Conservation (phyloP, 2,113 vertebrate genomes). For the Perca schrenkii region DNA sequence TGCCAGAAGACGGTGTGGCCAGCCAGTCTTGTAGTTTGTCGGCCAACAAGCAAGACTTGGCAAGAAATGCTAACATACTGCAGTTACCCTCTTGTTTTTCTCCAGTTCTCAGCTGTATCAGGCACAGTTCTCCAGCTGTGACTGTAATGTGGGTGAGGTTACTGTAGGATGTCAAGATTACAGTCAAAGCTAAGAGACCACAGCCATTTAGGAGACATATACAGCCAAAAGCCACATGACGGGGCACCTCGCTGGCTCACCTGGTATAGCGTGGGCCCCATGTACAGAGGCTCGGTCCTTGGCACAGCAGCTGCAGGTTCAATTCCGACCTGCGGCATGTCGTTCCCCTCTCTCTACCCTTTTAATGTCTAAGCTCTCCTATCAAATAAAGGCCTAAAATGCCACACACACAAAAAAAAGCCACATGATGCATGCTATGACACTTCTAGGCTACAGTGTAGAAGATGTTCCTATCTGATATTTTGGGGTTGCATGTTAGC, state of each 20-base stretch:
- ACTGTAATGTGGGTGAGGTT: neutral
- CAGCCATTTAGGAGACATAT: neutral
- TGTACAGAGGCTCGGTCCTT: too few relatives aligned
- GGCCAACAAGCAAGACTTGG: constrained; percentile 18
- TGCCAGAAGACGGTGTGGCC: neutral
- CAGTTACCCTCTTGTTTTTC: neutral
- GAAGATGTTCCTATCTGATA: neutral
- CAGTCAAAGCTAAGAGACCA: neutral
- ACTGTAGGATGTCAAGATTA: neutral
- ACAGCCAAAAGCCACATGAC: neutral
- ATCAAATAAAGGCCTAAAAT: too few relatives aligned
- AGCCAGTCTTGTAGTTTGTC: neutral
- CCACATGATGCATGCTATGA: neutral
- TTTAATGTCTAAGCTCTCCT: too few relatives aligned
- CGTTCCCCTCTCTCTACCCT: too few relatives aligned
- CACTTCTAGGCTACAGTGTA: neutral
- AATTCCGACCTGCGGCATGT: too few relatives aligned
- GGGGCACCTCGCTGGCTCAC: too few relatives aligned
- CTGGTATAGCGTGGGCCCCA: too few relatives aligned
- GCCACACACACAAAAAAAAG: too few relatives aligned
- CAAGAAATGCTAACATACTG: neutral
- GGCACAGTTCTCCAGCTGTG: constrained; percentile 4
- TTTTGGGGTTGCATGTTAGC: neutral
- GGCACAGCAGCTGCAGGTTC: too few relatives aligned
- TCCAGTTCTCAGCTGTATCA: neutral